phyloP scores from a whole-genome alignment of 2,797 vertebrate species.

The Orientallactaga sibirica region DNA sequence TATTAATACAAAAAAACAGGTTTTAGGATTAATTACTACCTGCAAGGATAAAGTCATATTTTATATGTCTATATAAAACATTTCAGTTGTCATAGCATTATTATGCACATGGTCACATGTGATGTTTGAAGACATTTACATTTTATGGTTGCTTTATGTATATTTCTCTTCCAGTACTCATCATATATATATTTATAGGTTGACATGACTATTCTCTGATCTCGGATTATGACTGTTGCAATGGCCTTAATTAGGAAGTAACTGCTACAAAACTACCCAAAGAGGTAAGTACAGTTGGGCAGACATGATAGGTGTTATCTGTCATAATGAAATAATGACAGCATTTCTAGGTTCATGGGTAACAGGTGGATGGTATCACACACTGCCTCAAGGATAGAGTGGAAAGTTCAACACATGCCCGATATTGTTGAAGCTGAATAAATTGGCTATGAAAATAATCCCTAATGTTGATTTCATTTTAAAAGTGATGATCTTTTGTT shows the following conservation, averaged over 20 bases:
- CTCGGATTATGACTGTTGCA: background rate
- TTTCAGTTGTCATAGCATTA: conserved; percentile 40
- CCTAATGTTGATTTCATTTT: conserved; percentile 16
- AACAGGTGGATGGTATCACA: conserved; percentile 17
- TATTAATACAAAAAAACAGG: background rate
- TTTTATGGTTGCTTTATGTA: background rate
- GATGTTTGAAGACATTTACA: background rate
- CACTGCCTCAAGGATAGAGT: background rate
- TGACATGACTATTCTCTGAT: conserved; percentile 16
- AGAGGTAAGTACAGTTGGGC: background rate
- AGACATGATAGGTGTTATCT: conserved; percentile 39
- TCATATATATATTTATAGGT: background rate
- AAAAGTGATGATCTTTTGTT: conserved; percentile 10
- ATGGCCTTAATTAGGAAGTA: conserved; percentile 23
- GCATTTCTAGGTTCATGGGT: conserved; percentile 21
- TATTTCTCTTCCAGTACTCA: background rate
- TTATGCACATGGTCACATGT: conserved; percentile 19
- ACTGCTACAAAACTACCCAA: conserved; percentile 55
- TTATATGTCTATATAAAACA: background rate
- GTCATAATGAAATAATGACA: conserved; percentile 50
- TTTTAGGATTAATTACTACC: conserved; percentile 17
- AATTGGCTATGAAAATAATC: conserved; percentile 22
- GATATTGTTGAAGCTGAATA: conserved; percentile 11
- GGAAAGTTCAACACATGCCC: background rate
- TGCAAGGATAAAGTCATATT: conserved; percentile 21